Base-by-base conservation (phyloP, 2,888 invertebrate genomes). In the Gymnosoma rotundatum region DNA sequence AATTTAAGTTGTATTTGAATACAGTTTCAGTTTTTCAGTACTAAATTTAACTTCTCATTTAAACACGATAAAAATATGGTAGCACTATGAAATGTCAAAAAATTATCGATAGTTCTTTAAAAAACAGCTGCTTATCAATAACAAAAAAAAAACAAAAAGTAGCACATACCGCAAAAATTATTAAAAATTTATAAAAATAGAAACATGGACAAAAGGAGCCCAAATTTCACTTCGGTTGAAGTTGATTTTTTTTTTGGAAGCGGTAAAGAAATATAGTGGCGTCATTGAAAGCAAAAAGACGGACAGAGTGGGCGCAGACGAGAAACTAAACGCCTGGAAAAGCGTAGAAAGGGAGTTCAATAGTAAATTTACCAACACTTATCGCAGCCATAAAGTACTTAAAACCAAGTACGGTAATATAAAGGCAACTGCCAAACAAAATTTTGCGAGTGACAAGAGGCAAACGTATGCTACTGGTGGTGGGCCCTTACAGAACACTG, bases 321-420 rank as follows among this genome's bases (percentile, higher is more conserved):
- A 64, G 20, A 64, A 64, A 12, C 2, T 21, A 4, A 64, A 64
- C 25, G 45, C 48, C 0, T 64, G 64, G 64, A 64, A 48, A 25
- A 64, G 25, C 48, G 25, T 64, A 16, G 64, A 64, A 25, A 25
- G 63, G 3, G 25, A 64, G 12, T 64, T 48, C 16, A 64, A 64
- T 48, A 64, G 64, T 10, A 48, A 45, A 48, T 64, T 64, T 18
- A 48, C 48, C 3, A 25, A 64, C 5, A 64, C 64, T 2, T 64
- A 48, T 48, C 48, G 64, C 4, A 48, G 2, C n/a, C 25, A 48
- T 7, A 64, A 48, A 25, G 48, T 64, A 4, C 50, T 66, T 36
- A 38, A 38, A 9, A 38, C 38, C 38, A 38, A 38, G 10, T 38
- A 38, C 38, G 38, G 38, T 9, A 38, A 38, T 38, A 38, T 38